Evolutionary conservation across 2,113 vertebrate genomes (phyloP).

Genomic region (Ophthalmolycus amberensis): DNA sequence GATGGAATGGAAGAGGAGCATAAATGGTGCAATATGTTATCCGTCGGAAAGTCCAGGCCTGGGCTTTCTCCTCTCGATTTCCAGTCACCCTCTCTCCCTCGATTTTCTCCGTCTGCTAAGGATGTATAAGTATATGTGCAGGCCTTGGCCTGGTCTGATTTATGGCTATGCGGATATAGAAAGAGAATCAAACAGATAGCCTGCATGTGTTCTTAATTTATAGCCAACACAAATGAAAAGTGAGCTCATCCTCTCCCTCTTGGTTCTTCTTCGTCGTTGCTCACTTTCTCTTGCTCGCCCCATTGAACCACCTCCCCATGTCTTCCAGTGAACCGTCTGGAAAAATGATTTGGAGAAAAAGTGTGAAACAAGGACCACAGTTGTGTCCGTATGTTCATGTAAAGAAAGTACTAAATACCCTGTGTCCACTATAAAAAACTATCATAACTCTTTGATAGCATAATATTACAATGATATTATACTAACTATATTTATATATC

Average conservation of each 20-base stretch:
- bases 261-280: constrained; percentile 49
- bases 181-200: constrained; percentile 75
- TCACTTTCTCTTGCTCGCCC: constrained; percentile 56
- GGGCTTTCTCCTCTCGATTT: constrained; percentile 61
- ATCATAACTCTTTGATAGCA: too few species aligned
- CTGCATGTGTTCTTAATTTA: constrained; percentile 85
- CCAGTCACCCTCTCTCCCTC: constrained; percentile 44
- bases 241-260: constrained; percentile 80
- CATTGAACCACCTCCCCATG: constrained; percentile 40
- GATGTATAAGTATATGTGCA: constrained; percentile 63
- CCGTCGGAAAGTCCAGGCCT: constrained; percentile 54
- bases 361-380: background rate
- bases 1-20: constrained; percentile 42
- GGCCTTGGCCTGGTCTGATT: constrained; percentile 74
- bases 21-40: constrained; percentile 63
- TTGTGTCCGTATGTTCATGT: background rate
- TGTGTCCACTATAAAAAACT: background rate
- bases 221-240: constrained; percentile 82
- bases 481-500: too few species aligned
- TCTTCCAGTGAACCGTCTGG: constrained; percentile 73
- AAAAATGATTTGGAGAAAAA: constrained; percentile 31
- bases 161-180: constrained; percentile 70
- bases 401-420: background rate
- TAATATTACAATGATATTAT: too few species aligned
- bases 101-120: constrained; percentile 60